Conservation (phyloP, 2,113 vertebrate genomes). For the Halcyon malimbica region DNA sequence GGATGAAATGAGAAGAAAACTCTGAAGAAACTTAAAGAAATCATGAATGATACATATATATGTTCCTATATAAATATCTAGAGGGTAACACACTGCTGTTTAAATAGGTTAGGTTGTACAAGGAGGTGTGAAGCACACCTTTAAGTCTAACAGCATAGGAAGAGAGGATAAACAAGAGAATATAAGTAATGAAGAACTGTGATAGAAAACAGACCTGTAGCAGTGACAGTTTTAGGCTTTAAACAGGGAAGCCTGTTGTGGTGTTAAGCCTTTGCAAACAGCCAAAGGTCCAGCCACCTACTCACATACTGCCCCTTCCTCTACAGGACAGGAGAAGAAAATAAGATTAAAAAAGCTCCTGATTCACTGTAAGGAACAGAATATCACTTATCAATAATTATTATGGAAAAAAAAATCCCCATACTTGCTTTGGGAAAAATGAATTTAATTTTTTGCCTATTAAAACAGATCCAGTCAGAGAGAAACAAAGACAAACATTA, state of each 20-base stretch:
- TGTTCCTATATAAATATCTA: neutral
- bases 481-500: neutral
- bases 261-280: neutral
- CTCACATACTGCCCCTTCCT: neutral
- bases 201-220: neutral
- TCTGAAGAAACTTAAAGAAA: neutral
- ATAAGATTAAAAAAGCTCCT: neutral
- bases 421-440: neutral
- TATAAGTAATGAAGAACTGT: neutral
- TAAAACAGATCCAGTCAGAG: neutral
- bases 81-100: neutral
- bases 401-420: neutral
- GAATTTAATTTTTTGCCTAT: neutral
- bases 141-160: neutral
- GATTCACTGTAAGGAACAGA: neutral
- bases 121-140: fast-evolving
- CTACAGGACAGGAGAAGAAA: neutral
- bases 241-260: neutral
- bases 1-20: neutral
- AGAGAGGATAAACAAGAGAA: neutral
- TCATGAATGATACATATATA: neutral
- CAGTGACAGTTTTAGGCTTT: neutral
- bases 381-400: neutral
- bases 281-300: neutral
- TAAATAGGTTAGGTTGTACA: neutral